Evolutionary conservation across 2,888 invertebrate species (phyloP).

Genomic region (Nymphalis polychloros): DNA sequence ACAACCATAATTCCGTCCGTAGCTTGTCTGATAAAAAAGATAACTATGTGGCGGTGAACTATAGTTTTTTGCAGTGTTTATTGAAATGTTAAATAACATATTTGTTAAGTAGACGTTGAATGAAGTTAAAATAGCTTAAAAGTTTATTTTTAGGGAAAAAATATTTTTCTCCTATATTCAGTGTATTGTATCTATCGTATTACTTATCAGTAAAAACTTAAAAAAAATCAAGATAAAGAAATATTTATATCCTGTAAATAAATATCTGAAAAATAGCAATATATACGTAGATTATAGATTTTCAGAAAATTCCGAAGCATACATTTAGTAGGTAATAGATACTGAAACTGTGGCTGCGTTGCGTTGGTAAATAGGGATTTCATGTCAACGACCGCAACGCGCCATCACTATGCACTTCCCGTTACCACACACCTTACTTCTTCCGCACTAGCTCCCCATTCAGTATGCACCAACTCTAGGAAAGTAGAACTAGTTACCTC

Average conservation of each 20-base stretch:
- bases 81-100: too few species aligned
- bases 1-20: conserved; percentile 41
- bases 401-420: conserved; percentile 43
- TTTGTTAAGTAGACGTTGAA: too few species aligned
- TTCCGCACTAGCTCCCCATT: conserved; percentile 38
- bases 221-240: background rate
- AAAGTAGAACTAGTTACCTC: conserved; percentile 21
- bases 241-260: too few species aligned
- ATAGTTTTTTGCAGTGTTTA: background rate
- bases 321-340: conserved; percentile 19
- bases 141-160: background rate
- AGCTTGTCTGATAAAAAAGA: conserved; percentile 21
- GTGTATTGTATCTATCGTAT: background rate
- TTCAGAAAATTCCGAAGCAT: background rate
- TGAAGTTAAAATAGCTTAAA: too few species aligned
- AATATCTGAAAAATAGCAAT: background rate
- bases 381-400: conserved; percentile 43
- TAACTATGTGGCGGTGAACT: conserved; percentile 1
- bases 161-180: background rate
- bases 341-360: conserved; percentile 23
- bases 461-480: conserved; percentile 23
- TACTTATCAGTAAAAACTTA: background rate
- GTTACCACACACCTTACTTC: conserved; percentile 44
- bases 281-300: background rate
- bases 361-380: conserved; percentile 39